Evolutionary conservation across 2,888 invertebrate species (phyloP).

Genomic region (Dione vanillae): DNA sequence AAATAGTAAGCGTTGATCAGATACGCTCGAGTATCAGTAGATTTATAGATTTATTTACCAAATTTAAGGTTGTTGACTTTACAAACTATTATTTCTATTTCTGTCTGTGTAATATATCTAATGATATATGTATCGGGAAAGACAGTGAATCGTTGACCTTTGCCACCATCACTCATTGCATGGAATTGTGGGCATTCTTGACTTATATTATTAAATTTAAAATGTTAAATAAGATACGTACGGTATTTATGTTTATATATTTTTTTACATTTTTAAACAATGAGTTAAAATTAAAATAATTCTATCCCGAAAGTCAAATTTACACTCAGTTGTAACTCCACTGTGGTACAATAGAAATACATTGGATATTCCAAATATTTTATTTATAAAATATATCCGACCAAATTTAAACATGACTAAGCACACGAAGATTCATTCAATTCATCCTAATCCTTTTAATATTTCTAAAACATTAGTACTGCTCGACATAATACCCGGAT

Average conservation of each 20-base stretch:
- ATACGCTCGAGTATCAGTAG: slow-evolving; percentile 20
- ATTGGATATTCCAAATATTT: background rate
- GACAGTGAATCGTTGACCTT: too few species aligned
- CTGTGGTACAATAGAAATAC: background rate
- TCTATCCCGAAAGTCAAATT: too few species aligned
- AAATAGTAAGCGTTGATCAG: slow-evolving; percentile 55
- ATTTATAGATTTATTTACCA: slow-evolving; percentile 28
- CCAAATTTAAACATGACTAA: background rate
- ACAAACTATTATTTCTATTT: background rate
- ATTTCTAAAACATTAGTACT: slow-evolving; percentile 25
- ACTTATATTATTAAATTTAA: too few species aligned
- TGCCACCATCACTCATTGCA: too few species aligned
- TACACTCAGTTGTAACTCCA: too few species aligned
- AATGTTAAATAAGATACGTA: too few species aligned
- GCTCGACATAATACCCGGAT: slow-evolving; percentile 25
- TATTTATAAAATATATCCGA: background rate
- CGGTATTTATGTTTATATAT: too few species aligned
- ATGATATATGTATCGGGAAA: background rate
- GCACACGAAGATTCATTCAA: slow-evolving; percentile 9
- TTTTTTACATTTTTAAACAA: too few species aligned
- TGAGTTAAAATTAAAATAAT: too few species aligned
- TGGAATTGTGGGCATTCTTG: too few species aligned
- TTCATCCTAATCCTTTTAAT: slow-evolving; percentile 26
- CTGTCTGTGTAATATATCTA: background rate
- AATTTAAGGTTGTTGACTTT: slow-evolving; percentile 11